phyloP scores from a whole-genome alignment of 92 coral and sea anemone genomes.

The Siderastrea radians region DNA sequence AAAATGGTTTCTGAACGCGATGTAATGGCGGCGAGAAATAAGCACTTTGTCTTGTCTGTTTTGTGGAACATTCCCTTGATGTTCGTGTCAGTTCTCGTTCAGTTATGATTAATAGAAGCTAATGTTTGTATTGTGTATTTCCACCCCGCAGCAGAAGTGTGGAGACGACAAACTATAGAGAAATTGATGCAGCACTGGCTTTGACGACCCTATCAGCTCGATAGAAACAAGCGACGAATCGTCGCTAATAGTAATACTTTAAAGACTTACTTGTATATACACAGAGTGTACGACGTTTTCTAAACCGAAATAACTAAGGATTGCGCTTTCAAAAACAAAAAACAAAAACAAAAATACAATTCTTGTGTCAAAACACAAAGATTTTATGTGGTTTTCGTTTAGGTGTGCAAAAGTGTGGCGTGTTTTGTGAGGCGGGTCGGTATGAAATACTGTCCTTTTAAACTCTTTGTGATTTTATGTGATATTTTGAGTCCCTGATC shows the following conservation, averaged over 20 bases:
- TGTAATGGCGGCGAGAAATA: not conserved
- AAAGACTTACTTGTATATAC: slow-evolving; percentile 23
- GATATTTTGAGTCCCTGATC: not conserved
- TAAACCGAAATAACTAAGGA: slow-evolving; percentile 33
- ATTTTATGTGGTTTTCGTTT: slow-evolving; percentile 16
- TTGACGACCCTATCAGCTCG: slow-evolving; percentile 88
- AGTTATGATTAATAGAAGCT: not conserved
- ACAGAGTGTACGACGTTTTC: slow-evolving; percentile 54
- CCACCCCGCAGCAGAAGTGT: slow-evolving; percentile 54
- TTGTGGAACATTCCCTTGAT: not conserved
- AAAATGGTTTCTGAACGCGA: not conserved
- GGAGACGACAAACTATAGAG: slow-evolving; percentile 81
- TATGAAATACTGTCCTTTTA: slow-evolving; percentile 40
- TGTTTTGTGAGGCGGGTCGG: not conserved
- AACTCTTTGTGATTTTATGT: not conserved
- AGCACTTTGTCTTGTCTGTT: not conserved
- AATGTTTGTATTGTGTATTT: slow-evolving; percentile 28
- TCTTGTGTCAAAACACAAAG: slow-evolving; percentile 29
- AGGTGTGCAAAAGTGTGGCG: slow-evolving; percentile 21
- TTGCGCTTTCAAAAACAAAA: not conserved
- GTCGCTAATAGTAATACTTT: slow-evolving; percentile 51
- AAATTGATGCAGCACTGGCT: slow-evolving; percentile 88
- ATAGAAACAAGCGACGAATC: slow-evolving; percentile 36
- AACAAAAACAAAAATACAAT: not conserved
- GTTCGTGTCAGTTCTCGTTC: not conserved